These are phyloP conservation scores for Plebejus anna DNA, from an alignment of 2,888 invertebrate genomes.

Conservation along the genomic window DNA sequence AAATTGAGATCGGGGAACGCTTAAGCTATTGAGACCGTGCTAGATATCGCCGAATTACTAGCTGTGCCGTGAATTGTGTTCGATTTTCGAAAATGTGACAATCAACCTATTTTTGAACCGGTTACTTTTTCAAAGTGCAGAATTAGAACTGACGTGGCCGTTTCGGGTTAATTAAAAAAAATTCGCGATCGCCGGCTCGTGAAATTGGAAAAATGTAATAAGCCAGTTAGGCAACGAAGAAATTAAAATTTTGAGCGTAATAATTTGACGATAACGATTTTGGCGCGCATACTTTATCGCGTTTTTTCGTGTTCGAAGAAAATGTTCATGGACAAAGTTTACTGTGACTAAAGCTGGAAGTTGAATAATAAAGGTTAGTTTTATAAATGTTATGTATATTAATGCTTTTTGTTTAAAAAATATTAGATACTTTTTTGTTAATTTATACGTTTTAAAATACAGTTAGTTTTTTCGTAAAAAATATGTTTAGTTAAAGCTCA, in stretches of 20 bases:
- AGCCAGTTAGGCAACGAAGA: conserved; percentile 53
- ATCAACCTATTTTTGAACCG: conserved; percentile 38
- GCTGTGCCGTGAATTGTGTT: conserved; percentile 34
- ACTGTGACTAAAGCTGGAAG: conserved; percentile 29
- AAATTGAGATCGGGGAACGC: conserved; percentile 40
- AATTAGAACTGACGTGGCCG: conserved; percentile 34
- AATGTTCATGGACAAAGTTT: conserved; percentile 22
- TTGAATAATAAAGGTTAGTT: conserved; percentile 21
- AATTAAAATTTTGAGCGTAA: conserved; percentile 52
- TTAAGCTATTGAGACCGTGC: conserved; percentile 44
- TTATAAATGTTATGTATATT: neutral
- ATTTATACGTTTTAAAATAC: neutral
- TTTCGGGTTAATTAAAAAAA: conserved; percentile 33
- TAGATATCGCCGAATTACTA: conserved; percentile 37
- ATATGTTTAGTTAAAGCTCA: too few relatives aligned
- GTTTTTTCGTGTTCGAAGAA: conserved; percentile 35
- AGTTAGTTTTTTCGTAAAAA: too few relatives aligned
- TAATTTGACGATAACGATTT: conserved; percentile 46
- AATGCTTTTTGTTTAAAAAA: neutral
- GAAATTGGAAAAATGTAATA: conserved; percentile 64
- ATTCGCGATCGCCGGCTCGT: conserved; percentile 44
- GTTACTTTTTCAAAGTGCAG: conserved; percentile 22
- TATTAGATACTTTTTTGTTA: neutral
- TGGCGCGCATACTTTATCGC: conserved; percentile 43
- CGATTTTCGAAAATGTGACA: conserved; percentile 54